Evolutionary conservation across 2,797 vertebrate species (phyloP).

Genomic region (Prionace glauca): DNA sequence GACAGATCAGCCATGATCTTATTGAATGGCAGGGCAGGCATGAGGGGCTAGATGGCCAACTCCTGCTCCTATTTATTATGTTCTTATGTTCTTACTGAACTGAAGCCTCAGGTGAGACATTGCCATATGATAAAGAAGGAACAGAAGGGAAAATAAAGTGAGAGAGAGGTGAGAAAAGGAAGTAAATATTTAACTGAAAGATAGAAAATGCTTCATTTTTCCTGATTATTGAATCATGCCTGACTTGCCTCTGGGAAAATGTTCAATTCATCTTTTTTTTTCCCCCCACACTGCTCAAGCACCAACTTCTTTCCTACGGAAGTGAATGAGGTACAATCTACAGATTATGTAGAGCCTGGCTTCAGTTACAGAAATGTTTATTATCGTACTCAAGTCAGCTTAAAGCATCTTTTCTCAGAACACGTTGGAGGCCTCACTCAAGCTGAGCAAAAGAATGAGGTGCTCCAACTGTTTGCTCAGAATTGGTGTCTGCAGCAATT

Average conservation of each 20-base stretch:
- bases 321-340: background rate
- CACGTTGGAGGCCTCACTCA: background rate
- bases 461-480: background rate
- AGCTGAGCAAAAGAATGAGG: background rate
- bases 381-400: background rate
- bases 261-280: background rate
- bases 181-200: background rate
- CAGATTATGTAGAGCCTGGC: background rate
- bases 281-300: no score
- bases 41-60: no score
- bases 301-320: background rate
- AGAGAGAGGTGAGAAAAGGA: no score
- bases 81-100: no score
- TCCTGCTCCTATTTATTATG: no score
- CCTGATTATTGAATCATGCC: background rate
- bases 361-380: background rate
- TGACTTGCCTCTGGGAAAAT: background rate
- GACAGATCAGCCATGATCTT: no score
- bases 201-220: background rate
- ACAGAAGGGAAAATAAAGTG: background rate
- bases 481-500: background rate
- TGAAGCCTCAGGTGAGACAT: background rate
- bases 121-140: background rate
- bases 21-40: no score
- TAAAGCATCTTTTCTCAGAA: background rate